Evolutionary conservation across 2,797 vertebrate genomes (phyloP), one percentile per base, ranked within the genome.

Genomic region (Neopelma chrysocephalum): DNA sequence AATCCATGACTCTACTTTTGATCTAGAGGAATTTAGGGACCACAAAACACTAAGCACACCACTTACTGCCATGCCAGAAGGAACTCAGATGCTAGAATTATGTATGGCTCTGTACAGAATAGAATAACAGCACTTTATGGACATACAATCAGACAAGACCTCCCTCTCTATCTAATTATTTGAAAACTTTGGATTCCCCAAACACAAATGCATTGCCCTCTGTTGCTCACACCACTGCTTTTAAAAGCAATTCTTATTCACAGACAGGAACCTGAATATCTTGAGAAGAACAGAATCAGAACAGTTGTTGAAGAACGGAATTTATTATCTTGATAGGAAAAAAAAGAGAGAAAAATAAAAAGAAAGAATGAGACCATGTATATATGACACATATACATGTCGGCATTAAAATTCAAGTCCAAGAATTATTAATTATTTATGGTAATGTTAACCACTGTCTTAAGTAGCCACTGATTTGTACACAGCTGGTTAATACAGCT

Each of bases 171-270:
- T 53, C 56, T 68, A 89, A 77, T 70, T 69, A 53, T 77, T 61
- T 87, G 42, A 60, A 89, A 96, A 85, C 14, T 85, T 78, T 54
- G 11, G 23, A 53, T 84, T 79, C 43, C 89, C 45, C 65, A 82
- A 80, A 80, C 32, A 40, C 40, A 58, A 72, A 57, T 12, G 4
- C 38, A 64, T 82, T 70, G 45, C 11, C n/a, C 27, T 79, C 50
- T 76, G 48, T 36, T 69, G 36, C 36, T 77, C 29, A 34, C 18
- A n/a, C 3, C 65, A 56, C 10, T 87, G 34, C 53, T 80, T 87
- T 77, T 54, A 87, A 82, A 87, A 57, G 34, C 22, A 89, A n/a
- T 65, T 93, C 43, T 36, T 79, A 61, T 80, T 94, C 79, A 76
- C 48, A 84, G 12, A 56, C 20, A 62, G 48, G 50, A 94, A 77